Conservation (phyloP, 1,140 invertebrate species). For the Neodiprion lecontei region DNA sequence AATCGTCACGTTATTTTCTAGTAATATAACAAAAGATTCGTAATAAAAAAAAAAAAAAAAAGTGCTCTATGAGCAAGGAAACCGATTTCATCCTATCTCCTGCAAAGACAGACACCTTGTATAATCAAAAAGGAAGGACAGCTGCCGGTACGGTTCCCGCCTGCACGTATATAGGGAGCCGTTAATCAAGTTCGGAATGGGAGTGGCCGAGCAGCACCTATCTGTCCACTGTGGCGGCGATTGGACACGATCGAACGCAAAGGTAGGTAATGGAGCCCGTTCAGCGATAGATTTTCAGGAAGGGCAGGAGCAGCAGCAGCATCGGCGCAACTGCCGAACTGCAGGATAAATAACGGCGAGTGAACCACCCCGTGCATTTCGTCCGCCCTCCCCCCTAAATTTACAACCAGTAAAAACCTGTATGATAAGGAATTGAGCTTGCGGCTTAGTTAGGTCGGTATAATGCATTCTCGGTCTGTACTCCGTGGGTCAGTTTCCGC, state of each 20-base stretch:
- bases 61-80: too few species aligned
- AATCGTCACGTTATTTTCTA: background rate
- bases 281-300: constrained; percentile 10
- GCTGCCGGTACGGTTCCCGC: too few species aligned
- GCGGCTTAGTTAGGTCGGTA: too few species aligned
- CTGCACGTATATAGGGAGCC: background rate
- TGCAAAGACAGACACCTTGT: background rate
- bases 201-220: constrained; percentile 13
- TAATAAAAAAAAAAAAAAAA: too few species aligned
- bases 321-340: too few species aligned
- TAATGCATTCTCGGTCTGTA: background rate
- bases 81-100: background rate
- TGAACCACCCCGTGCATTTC: background rate
- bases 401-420: background rate
- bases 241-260: constrained; percentile 13
- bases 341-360: background rate
- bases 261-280: constrained; percentile 10
- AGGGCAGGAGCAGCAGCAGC: background rate
- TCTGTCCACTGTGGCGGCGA: constrained; percentile 6
- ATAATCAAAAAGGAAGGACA: too few species aligned
- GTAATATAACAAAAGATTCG: too few species aligned
- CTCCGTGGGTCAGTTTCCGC: background rate
- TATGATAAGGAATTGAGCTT: too few species aligned
- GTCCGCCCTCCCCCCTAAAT: background rate
- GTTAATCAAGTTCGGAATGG: constrained; percentile 12